Evolutionary conservation across 2,113 vertebrate genomes (phyloP), one percentile per base, ranked within the genome.

Genomic region (Pholis gunnellus): DNA sequence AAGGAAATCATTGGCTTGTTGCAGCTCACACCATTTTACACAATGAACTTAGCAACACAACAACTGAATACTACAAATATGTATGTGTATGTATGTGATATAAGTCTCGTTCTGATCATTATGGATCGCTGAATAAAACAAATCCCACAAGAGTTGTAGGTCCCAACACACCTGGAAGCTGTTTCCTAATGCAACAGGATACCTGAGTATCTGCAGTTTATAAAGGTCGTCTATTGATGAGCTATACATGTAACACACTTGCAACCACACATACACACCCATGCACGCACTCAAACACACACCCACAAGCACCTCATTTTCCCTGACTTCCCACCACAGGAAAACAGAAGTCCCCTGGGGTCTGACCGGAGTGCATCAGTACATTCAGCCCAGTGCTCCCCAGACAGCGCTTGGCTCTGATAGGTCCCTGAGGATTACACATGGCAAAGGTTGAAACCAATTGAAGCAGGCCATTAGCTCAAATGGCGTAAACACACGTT

Each of bases 371-470:
- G 78, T 80, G 15, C 64, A 92, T 81, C 71, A 81, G 75, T 56
- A 77, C 68, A 82, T 56, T 57, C 42, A 59, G 78, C 57, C 61
- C 80, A 40, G 85, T 27, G 0, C 78, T 87, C 89, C 79, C 81
- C 74, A 67, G 87, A 65, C 79, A 10, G 73, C 13, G 5, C 40
- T 79, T 85, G 64, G 72, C 79, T 87, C 88, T 77, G 85, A 88
- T 87, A 75, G 87, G 83, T 65, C 89, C 79, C 91, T 10, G 76
- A 78, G 71, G 89, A 79, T 46, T 38, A 66, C 56, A n/a, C 44
- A 42, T 59, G 2, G 70, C 69, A 27, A 29, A 76, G 69, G 75
- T 10, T 79, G 70, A 31, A 65, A 60, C 83, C 89, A 92, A 87
- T 82, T 25, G 68, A 31, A 87, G 71, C 46, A 9, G 36, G 8